Percentiles rank a stretch among this genome's conserved stretches.
These are phyloP conservation scores for Pogona vitticeps DNA, from an alignment of 2,113 vertebrate genomes.

Conservation along the genomic window DNA sequence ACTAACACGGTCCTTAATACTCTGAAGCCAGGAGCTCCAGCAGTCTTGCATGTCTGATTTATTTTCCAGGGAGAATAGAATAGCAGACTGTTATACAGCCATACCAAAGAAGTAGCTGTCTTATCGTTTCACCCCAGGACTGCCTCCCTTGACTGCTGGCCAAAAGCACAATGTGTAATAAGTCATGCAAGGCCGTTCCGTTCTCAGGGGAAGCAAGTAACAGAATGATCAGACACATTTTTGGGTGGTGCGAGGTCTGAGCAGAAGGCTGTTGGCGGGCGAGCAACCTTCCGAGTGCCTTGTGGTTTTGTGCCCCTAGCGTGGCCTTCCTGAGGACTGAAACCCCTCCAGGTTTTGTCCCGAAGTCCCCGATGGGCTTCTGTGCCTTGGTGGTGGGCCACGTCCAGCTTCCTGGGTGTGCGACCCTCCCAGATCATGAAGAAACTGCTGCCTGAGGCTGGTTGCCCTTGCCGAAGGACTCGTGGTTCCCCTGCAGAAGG, in stretches of 20 bases:
- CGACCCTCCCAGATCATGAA: neutral
- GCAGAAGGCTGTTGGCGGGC: too few relatives aligned
- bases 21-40: too few relatives aligned
- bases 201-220: neutral
- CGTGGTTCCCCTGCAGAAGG: too few relatives aligned
- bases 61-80: neutral
- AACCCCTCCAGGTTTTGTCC: neutral
- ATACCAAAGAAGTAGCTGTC: neutral
- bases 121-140: neutral
- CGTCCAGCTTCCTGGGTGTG: neutral
- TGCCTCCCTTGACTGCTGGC: neutral
- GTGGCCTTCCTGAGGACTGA: too few relatives aligned
- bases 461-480: too few relatives aligned
- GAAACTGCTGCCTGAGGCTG: neutral
- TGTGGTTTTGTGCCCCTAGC: too few relatives aligned
- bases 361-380: neutral
- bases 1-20: too few relatives aligned
- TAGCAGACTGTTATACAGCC: rapidly evolving
- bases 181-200: neutral
- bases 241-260: too few relatives aligned
- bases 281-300: too few relatives aligned
- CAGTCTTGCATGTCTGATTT: neutral
- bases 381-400: neutral
- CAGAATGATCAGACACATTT: neutral
- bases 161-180: neutral